Evolutionary conservation across 1,140 invertebrate genomes (phyloP).

Genomic region (Drosophila yakuba): DNA sequence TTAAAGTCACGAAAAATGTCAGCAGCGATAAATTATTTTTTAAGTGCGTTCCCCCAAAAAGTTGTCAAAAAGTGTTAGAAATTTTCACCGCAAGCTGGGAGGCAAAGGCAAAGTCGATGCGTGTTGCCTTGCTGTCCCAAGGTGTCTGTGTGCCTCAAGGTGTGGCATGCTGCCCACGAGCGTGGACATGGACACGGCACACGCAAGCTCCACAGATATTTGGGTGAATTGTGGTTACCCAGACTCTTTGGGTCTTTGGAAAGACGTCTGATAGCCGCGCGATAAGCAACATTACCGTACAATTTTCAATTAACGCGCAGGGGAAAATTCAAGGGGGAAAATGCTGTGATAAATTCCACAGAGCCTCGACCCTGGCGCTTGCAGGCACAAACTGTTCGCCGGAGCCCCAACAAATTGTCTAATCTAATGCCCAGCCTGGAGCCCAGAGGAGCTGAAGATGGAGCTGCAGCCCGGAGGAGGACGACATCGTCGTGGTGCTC

Average conservation of each 20-base stretch:
- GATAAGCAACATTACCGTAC: slow-evolving; percentile 82
- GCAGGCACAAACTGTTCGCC: slow-evolving; percentile 52
- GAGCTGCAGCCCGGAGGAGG: background rate
- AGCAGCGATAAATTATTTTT: slow-evolving; percentile 75
- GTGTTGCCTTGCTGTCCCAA: slow-evolving; percentile 12
- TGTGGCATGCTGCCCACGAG: slow-evolving; percentile 60
- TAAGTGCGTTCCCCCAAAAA: slow-evolving; percentile 79
- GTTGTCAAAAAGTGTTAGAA: slow-evolving; percentile 80
- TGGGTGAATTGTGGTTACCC: slow-evolving; percentile 5
- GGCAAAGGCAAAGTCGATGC: slow-evolving; percentile 62
- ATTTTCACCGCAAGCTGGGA: slow-evolving; percentile 66
- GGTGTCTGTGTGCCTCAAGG: slow-evolving; percentile 32
- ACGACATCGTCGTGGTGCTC: slow-evolving; percentile 10
- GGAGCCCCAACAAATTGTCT: slow-evolving; percentile 72
- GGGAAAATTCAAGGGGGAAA: slow-evolving; percentile 28
- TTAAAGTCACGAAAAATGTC: slow-evolving; percentile 80
- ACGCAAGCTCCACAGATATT: slow-evolving; percentile 58
- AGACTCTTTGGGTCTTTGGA: slow-evolving; percentile 22
- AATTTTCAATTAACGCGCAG: slow-evolving; percentile 81
- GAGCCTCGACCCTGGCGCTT: slow-evolving; percentile 63
- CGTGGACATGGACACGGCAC: slow-evolving; percentile 49
- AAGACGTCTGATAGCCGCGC: slow-evolving; percentile 59
- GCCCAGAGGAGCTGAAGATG: background rate
- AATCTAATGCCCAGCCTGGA: slow-evolving; percentile 52
- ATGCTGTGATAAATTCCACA: slow-evolving; percentile 44